phyloP scores from a whole-genome alignment of 2,113 vertebrate genomes.

The Burhinus bistriatus region DNA sequence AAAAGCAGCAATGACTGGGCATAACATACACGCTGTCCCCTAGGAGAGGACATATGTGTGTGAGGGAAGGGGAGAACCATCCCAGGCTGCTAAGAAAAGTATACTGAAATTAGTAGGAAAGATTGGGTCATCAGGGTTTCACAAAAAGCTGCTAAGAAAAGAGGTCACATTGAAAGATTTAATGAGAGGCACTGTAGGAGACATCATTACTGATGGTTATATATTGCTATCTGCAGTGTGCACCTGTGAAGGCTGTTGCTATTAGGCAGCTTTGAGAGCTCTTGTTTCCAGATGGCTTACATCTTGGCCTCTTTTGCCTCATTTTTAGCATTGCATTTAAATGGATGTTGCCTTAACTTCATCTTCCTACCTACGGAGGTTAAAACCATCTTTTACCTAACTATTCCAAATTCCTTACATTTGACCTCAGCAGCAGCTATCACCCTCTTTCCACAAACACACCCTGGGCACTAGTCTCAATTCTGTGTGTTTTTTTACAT shows the following conservation, averaged over 20 bases:
- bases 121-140: background rate
- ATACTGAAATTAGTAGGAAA: background rate
- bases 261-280: background rate
- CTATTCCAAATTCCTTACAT: background rate
- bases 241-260: background rate
- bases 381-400: background rate
- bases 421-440: background rate
- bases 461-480: background rate
- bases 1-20: background rate
- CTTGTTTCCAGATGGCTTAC: background rate
- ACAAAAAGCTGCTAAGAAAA: background rate
- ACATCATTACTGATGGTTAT: background rate
- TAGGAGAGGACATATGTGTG: accelerated
- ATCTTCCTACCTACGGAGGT: background rate
- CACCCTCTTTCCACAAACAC: background rate
- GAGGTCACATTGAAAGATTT: background rate
- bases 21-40: background rate
- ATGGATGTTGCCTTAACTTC: background rate
- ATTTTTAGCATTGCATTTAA: background rate
- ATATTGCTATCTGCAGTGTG: background rate
- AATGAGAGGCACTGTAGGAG: background rate
- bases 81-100: background rate
- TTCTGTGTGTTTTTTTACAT: background rate
- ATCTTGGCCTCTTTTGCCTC: background rate
- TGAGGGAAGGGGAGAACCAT: background rate